phyloP scores from a whole-genome alignment of 2,113 vertebrate genomes.

The Paracanthobrama guichenoti region DNA sequence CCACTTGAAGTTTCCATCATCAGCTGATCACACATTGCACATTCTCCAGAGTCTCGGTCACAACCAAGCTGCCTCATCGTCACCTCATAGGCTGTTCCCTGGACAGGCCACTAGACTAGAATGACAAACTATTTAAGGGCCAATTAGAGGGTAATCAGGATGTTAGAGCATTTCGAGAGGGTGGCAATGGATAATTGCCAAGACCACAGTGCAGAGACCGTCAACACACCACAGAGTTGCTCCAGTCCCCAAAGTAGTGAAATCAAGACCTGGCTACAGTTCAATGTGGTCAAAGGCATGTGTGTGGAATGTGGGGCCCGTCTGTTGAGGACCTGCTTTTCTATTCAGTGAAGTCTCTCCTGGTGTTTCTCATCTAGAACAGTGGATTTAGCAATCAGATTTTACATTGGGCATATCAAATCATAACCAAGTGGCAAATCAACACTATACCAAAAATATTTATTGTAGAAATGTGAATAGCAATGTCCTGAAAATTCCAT shows the following conservation, averaged over 20 bases:
- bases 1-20: constrained; percentile 48
- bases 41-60: constrained; percentile 35
- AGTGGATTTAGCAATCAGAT: neutral
- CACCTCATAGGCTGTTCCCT: constrained; percentile 41
- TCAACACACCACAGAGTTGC: constrained; percentile 3
- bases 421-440: neutral
- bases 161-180: constrained; percentile 5
- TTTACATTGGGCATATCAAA: neutral
- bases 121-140: constrained; percentile 27
- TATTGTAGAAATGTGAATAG: neutral
- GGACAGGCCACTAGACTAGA: constrained; percentile 27
- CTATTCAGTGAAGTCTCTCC: neutral
- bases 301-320: constrained; percentile 26
- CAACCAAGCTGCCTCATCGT: constrained; percentile 42
- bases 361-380: neutral
- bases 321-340: neutral
- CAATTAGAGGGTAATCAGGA: constrained; percentile 48
- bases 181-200: constrained; percentile 11
- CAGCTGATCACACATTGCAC: constrained; percentile 40
- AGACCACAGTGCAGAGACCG: constrained; percentile 37
- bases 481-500: neutral
- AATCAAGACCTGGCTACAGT: constrained; percentile 33
- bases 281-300: constrained; percentile 31
- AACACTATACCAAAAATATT: neutral
- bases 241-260: constrained; percentile 6